Base-by-base conservation (phyloP, 2,797 vertebrate species). In the Florisuga fusca region DNA sequence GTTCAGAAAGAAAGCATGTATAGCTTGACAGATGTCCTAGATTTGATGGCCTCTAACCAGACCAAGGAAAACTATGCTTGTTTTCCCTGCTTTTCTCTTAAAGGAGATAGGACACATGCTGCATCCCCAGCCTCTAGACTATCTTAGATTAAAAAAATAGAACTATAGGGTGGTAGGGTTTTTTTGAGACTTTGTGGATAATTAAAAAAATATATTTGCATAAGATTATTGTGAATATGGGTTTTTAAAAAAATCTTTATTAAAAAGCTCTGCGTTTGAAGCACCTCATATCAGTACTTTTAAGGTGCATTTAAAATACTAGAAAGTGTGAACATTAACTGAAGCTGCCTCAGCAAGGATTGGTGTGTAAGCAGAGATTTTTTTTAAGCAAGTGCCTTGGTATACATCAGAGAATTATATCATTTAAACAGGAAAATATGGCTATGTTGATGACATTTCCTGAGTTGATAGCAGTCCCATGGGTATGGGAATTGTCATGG, bases 151-250 rank as follows among this genome's bases (percentile, higher is more conserved):
- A 50, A 20, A 36, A 36, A 76, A 36, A 2, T 2, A 68, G 13
- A 31, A 27, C n/a, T 13, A 17, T 43, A 0, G 2, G 4, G 10
- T 3, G 1, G 43, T 16, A 16, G 43, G 43, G 17, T 46, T 48
- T 48, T 9, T 59, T 38, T 61, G n/a, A 54, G 45, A 46, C 20
- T 57, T 77, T 6, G 7, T 48, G 29, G 14, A 5, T 73, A 61
- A 73, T 46, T 29, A 1, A 1, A 45, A 74, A 3, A 41, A 36
- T 51, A 10, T 10, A 29, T 46, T 4, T 69, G 29, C 23, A 59
- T 72, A 58, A 46, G 38, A 45, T 57, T 10, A 48, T 7, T 58
- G 2, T 76, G 41, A 34, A 1, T 78, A 7, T 36, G 29, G 20
- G 51, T 9, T 57, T 78, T 12, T n/a, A 4, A 22, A 34, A 11